Conservation (phyloP, 2,113 vertebrate species). For the Macquaria australasica region DNA sequence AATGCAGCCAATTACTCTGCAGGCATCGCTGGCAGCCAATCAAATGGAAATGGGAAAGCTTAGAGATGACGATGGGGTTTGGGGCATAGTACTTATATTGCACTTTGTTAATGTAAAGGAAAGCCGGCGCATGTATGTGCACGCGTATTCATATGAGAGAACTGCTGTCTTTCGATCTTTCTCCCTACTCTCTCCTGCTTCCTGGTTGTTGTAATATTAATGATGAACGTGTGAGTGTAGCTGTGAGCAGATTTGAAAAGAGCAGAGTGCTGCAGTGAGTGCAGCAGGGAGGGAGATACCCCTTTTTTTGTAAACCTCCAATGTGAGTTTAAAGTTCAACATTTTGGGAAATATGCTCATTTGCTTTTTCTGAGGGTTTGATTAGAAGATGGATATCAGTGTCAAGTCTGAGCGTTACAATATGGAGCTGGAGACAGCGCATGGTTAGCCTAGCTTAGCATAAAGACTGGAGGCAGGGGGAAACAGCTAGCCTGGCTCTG, state of each 20-base stretch:
- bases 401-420: background rate
- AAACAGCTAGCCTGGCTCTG: background rate
- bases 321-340: background rate
- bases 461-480: background rate
- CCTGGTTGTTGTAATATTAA: slow-evolving; percentile 22
- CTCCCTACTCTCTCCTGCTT: background rate
- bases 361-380: background rate
- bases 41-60: slow-evolving; percentile 74
- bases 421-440: background rate
- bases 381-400: background rate
- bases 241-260: slow-evolving; percentile 27
- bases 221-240: slow-evolving; percentile 18
- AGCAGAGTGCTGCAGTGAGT: slow-evolving; percentile 31
- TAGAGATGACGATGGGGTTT: slow-evolving; percentile 58
- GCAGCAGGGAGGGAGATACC: background rate
- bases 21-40: slow-evolving; percentile 82
- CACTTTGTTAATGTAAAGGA: slow-evolving; percentile 51
- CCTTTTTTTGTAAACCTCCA: background rate
- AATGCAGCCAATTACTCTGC: slow-evolving; percentile 79
- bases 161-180: background rate
- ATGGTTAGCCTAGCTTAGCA: background rate
- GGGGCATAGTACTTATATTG: slow-evolving; percentile 37
- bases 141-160: background rate
- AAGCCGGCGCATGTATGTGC: background rate
- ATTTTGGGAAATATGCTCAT: too few species aligned